These are phyloP conservation scores for Halictus ligatus DNA, from an alignment of 2,888 invertebrate genomes.

Conservation along the genomic window DNA sequence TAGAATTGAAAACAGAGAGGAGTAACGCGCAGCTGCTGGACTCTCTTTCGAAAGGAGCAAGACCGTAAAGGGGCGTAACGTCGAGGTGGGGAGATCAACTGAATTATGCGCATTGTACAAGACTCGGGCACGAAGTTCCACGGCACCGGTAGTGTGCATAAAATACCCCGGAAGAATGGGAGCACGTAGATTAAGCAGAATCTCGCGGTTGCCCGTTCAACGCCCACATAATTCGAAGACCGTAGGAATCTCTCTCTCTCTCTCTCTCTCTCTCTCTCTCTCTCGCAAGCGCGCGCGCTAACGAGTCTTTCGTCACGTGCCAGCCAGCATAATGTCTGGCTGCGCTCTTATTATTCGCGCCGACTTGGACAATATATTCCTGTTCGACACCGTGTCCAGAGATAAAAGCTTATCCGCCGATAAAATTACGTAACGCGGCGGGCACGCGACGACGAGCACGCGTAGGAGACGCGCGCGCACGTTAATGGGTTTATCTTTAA, in stretches of 20 bases:
- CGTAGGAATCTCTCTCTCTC: neutral
- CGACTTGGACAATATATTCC: neutral
- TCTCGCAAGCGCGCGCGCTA: neutral
- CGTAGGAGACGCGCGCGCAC: conserved; percentile 12
- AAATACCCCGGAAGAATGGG: conserved; percentile 8
- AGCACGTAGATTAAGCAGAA: conserved; percentile 2
- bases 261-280: neutral
- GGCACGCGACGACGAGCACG: conserved; percentile 37
- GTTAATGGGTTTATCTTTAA: conserved; percentile 70
- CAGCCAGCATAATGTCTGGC: neutral
- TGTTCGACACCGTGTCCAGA: conserved; percentile 37
- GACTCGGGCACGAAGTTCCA: neutral
- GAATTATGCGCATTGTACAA: neutral
- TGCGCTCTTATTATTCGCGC: neutral
- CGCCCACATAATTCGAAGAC: conserved; percentile 9
- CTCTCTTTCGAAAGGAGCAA: neutral
- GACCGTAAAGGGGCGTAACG: neutral
- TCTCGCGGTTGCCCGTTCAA: conserved; percentile 4
- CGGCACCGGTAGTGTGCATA: neutral
- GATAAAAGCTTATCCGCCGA: conserved; percentile 60
- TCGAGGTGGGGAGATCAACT: neutral
- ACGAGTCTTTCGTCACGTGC: conserved; percentile 11
- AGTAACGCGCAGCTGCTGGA: neutral
- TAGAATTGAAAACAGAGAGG: neutral
- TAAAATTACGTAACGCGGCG: conserved; percentile 63